Conservation (phyloP, 2,888 invertebrate genomes). For the Eupeodes luniger region DNA sequence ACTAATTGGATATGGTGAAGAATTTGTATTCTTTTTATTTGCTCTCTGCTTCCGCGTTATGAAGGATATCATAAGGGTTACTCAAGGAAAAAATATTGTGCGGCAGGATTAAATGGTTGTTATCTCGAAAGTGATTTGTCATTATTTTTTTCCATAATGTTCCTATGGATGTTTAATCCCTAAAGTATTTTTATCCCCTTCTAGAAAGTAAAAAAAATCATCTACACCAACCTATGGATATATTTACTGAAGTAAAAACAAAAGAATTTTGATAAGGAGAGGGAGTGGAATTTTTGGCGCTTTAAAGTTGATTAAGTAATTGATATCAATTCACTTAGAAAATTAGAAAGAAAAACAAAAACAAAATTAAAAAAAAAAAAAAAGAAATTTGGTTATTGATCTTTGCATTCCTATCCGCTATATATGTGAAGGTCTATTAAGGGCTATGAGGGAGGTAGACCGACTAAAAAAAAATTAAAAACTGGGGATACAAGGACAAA, state of each 20-base stretch:
- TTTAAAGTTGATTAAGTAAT: conserved; percentile 75
- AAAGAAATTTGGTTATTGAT: conserved; percentile 67
- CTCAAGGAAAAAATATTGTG: conserved; percentile 57
- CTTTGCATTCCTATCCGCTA: conserved; percentile 47
- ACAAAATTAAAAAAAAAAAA: conserved; percentile 67
- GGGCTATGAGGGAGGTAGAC: conserved; percentile 1
- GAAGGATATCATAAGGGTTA: conserved; percentile 61
- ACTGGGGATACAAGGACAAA: conserved; percentile 26
- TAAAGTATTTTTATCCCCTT: conserved; percentile 38
- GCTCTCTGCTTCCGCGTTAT: conserved; percentile 33
- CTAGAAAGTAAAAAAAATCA: not conserved
- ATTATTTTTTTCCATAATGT: conserved; percentile 76
- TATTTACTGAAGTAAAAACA: conserved; percentile 10
- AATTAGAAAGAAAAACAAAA: conserved; percentile 65
- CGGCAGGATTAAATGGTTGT: conserved; percentile 73
- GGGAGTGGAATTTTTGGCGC: conserved; percentile 53
- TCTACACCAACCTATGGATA: not conserved
- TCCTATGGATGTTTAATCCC: conserved; percentile 65
- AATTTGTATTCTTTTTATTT: conserved; percentile 20
- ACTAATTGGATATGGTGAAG: conserved; percentile 68
- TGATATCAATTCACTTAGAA: conserved; percentile 76
- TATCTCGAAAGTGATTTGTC: conserved; percentile 76
- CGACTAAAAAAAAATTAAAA: not conserved
- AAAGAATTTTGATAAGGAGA: conserved; percentile 16
- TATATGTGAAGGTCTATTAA: no score